Percentiles rank a stretch among this genome's conserved stretches.
phyloP scores from a whole-genome alignment of 2,888 invertebrate genomes.

The Latrodectus elegans region DNA sequence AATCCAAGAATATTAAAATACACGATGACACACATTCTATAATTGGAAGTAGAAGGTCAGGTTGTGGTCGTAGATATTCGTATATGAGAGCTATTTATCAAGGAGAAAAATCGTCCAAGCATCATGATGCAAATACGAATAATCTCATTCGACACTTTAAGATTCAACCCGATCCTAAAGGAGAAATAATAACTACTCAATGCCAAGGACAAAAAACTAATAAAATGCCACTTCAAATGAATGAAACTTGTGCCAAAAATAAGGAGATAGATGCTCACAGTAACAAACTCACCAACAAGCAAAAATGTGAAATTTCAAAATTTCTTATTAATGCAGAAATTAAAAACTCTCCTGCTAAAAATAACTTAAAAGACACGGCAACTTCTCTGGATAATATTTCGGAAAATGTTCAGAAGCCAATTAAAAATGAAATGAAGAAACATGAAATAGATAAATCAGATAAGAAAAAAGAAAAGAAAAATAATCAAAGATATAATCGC shows the following conservation, averaged over 20 bases:
- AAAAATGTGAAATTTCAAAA: not conserved
- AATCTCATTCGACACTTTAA: not conserved
- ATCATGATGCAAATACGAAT: not conserved
- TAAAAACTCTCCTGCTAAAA: not conserved
- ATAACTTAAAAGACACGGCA: no score
- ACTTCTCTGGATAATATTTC: no score
- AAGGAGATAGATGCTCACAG: not conserved
- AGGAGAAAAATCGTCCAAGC: not conserved
- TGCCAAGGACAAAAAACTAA: not conserved
- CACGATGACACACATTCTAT: no score
- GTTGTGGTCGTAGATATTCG: not conserved
- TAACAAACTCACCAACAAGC: not conserved
- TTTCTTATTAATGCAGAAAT: not conserved
- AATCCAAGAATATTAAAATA: no score
- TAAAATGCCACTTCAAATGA: not conserved
- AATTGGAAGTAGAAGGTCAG: not conserved
- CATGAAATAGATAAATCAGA: no score
- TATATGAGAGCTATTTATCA: not conserved
- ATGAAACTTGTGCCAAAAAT: not conserved
- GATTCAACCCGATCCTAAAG: not conserved
- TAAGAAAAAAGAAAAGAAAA: no score
- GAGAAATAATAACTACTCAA: not conserved
- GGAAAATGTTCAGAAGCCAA: no score
- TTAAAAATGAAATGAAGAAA: no score
- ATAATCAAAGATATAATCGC: no score